Evolutionary conservation across 1,140 invertebrate species (phyloP).

Genomic region (Anoplophora glabripennis): DNA sequence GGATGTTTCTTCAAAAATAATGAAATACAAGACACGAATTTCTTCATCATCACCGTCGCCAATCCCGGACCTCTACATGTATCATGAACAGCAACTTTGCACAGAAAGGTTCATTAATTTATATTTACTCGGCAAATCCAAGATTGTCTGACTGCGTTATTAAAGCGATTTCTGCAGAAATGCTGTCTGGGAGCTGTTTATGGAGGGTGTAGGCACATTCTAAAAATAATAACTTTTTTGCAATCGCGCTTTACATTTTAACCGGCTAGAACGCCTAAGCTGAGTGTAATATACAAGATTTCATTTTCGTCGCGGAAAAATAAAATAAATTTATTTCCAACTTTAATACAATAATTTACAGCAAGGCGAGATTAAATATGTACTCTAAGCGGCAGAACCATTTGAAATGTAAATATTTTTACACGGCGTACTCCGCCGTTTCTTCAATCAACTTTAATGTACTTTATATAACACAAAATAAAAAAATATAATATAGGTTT

Average conservation of each 20-base stretch:
- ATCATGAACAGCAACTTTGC: too few relatives aligned
- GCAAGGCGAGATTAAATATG: conserved; percentile 23
- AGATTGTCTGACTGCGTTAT: too few relatives aligned
- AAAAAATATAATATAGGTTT: too few relatives aligned
- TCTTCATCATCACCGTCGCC: too few relatives aligned
- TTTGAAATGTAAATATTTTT: conserved; percentile 28
- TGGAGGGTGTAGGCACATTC: not conserved
- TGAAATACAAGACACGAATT: too few relatives aligned
- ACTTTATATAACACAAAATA: not conserved
- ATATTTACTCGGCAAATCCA: too few relatives aligned
- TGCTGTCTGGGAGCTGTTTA: not conserved
- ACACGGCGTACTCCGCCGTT: conserved; percentile 15
- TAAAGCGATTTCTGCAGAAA: too few relatives aligned
- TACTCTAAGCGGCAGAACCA: conserved; percentile 21
- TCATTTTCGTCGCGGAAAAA: conserved; percentile 11
- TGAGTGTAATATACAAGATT: not conserved
- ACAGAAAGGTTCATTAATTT: too few relatives aligned
- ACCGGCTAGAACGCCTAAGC: too few relatives aligned
- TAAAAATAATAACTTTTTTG: not conserved
- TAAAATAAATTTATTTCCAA: conserved; percentile 24
- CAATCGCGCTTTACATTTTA: too few relatives aligned
- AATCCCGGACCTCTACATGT: too few relatives aligned
- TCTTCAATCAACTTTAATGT: conserved; percentile 19
- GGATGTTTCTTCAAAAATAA: too few relatives aligned
- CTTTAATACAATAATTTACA: conserved; percentile 25